A percentile compares a stretch with the other conserved stretches of the same genome.
These are phyloP conservation scores for Tuta absoluta DNA, from an alignment of 2,888 invertebrate genomes.

Conservation along the genomic window DNA sequence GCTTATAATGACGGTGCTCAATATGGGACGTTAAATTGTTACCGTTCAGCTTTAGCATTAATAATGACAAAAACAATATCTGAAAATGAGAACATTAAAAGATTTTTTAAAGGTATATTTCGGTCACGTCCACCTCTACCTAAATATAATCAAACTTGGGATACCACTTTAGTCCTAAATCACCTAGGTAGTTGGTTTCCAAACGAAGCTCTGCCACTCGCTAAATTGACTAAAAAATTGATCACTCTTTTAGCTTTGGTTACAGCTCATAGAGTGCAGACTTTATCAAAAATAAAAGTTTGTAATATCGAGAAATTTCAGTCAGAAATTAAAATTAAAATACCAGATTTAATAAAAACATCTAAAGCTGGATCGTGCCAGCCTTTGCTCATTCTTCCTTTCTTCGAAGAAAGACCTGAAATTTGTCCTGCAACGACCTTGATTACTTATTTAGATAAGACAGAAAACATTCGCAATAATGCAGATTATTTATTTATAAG, in stretches of 20 bases:
- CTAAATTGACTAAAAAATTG: conserved; percentile 34
- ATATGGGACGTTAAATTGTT: too few relatives aligned
- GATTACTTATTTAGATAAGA: conserved; percentile 22
- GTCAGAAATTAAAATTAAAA: neutral
- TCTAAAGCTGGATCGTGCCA: too few relatives aligned
- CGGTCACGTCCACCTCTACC: conserved; percentile 31
- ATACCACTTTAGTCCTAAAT: conserved; percentile 28
- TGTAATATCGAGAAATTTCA: neutral
- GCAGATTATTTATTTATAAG: conserved; percentile 34
- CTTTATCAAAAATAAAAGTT: conserved; percentile 34
- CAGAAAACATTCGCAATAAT: conserved; percentile 15
- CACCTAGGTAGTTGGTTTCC: conserved; percentile 27
- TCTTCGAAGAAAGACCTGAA: conserved; percentile 28
- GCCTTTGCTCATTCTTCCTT: conserved; percentile 23
- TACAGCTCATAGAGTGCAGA: conserved; percentile 39
- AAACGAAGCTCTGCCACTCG: conserved; percentile 29
- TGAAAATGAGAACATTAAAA: conserved; percentile 9
- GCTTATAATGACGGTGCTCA: conserved; percentile 19
- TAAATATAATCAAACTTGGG: conserved; percentile 30
- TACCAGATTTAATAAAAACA: neutral
- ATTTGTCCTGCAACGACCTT: conserved; percentile 31
- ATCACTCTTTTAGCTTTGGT: conserved; percentile 37
- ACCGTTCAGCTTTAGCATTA: too few relatives aligned
- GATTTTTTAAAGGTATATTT: conserved; percentile 32
- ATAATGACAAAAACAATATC: neutral